Evolutionary conservation across 2,888 invertebrate genomes (phyloP).

Genomic region (Dascillus cervinus): DNA sequence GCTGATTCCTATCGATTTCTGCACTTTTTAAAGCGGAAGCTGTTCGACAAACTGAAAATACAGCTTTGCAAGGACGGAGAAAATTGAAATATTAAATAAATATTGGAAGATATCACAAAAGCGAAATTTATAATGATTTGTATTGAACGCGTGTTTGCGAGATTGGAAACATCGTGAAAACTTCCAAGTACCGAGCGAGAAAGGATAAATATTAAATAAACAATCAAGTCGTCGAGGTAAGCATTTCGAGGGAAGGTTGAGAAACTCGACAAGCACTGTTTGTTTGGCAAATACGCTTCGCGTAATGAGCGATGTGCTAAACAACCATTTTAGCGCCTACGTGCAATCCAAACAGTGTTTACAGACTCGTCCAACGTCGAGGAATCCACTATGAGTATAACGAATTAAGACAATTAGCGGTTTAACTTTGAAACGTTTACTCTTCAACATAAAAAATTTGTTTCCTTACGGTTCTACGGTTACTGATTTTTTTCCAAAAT

Average conservation of each 20-base stretch:
- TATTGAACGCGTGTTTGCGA: no score
- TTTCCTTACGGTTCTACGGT: neutral
- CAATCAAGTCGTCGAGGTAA: neutral
- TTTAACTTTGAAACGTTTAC: conserved; percentile 29
- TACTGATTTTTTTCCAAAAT: neutral
- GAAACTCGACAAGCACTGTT: conserved; percentile 13
- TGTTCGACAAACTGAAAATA: no score
- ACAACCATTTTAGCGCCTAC: conserved; percentile 24
- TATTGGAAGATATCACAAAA: no score
- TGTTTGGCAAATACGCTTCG: conserved; percentile 16
- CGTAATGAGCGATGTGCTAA: conserved; percentile 22
- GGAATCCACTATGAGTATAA: conserved; percentile 30
- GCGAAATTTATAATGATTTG: no score
- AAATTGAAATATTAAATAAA: no score
- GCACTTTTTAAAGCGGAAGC: no score
- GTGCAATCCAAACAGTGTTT: conserved; percentile 30
- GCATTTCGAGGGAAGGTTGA: conserved; percentile 1
- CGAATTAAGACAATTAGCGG: conserved; percentile 37
- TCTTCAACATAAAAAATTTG: conserved; percentile 24
- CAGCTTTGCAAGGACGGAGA: no score
- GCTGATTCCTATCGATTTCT: no score
- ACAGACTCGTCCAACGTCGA: conserved; percentile 26
- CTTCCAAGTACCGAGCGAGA: no score
- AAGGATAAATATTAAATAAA: no score
- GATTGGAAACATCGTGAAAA: no score